These are phyloP conservation scores for Drosophila kurseongensis DNA, from an alignment of 1,140 invertebrate genomes.

Conservation along the genomic window DNA sequence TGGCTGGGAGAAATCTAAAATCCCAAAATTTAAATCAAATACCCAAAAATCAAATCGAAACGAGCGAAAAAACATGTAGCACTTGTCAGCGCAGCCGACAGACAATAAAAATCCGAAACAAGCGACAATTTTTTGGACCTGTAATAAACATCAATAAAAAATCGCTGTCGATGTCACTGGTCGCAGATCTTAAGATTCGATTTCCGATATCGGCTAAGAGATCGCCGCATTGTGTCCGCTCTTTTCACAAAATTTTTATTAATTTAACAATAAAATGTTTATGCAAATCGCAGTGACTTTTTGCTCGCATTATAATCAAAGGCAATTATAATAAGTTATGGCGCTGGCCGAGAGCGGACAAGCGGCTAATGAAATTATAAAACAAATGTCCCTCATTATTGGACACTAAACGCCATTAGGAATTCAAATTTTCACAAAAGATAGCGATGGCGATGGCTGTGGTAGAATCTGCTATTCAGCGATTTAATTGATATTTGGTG, in stretches of 20 bases:
- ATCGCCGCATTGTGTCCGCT: slow-evolving; percentile 37
- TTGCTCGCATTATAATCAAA: slow-evolving; percentile 73
- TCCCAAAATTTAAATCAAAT: slow-evolving; percentile 36
- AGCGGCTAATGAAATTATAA: slow-evolving; percentile 81
- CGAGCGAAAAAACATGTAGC: slow-evolving; percentile 78
- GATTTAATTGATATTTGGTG: slow-evolving; percentile 42
- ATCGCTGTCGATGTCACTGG: slow-evolving; percentile 42
- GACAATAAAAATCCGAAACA: slow-evolving; percentile 64
- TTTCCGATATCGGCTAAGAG: slow-evolving; percentile 28
- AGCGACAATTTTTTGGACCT: slow-evolving; percentile 62
- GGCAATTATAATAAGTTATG: slow-evolving; percentile 76
- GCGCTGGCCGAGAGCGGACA: slow-evolving; percentile 38
- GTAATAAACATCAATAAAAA: slow-evolving; percentile 76
- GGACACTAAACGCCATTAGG: slow-evolving; percentile 80
- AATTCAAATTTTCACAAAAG: slow-evolving; percentile 73
- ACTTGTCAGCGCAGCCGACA: slow-evolving; percentile 76
- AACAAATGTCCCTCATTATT: slow-evolving; percentile 82
- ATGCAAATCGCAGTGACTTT: slow-evolving; percentile 65
- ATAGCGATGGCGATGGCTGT: slow-evolving; percentile 34
- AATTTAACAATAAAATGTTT: slow-evolving; percentile 82
- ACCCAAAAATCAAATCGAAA: slow-evolving; percentile 50
- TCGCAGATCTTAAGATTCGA: slow-evolving; percentile 31
- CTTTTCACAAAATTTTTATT: slow-evolving; percentile 72
- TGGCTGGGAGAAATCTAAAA: slow-evolving; percentile 23
- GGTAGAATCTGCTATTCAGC: slow-evolving; percentile 51